These are phyloP conservation scores for Erythrolamprus reginae DNA, from an alignment of 2,113 vertebrate species.

Conservation along the genomic window DNA sequence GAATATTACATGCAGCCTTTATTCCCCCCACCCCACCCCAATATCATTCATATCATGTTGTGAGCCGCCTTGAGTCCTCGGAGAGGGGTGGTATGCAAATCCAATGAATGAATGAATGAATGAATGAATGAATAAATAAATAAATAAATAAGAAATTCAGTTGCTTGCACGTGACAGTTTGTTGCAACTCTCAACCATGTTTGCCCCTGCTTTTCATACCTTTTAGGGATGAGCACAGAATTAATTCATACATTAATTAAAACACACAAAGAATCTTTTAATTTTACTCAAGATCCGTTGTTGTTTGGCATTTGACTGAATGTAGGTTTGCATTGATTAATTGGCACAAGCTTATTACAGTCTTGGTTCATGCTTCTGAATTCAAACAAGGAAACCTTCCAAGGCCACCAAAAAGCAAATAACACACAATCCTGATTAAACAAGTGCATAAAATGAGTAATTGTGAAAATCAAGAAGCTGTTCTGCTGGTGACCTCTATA, in stretches of 20 bases:
- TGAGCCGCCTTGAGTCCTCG: too few relatives aligned
- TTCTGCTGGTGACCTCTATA: neutral
- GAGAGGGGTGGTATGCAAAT: too few relatives aligned
- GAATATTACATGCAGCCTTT: neutral
- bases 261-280: neutral
- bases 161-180: neutral
- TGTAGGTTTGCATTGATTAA: neutral
- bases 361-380: neutral
- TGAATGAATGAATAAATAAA: too few relatives aligned
- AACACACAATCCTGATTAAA: neutral
- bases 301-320: neutral
- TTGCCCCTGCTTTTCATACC: neutral
- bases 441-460: neutral
- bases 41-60: too few relatives aligned
- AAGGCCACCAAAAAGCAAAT: neutral
- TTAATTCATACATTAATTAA: neutral
- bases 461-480: neutral
- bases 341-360: neutral
- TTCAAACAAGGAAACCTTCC: neutral
- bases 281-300: neutral
- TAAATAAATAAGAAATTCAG: too few relatives aligned
- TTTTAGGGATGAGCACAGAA: neutral
- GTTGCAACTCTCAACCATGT: neutral
- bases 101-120: too few relatives aligned
- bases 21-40: neutral